phyloP scores from a whole-genome alignment of 2,113 vertebrate species.

The Galbula dea region DNA sequence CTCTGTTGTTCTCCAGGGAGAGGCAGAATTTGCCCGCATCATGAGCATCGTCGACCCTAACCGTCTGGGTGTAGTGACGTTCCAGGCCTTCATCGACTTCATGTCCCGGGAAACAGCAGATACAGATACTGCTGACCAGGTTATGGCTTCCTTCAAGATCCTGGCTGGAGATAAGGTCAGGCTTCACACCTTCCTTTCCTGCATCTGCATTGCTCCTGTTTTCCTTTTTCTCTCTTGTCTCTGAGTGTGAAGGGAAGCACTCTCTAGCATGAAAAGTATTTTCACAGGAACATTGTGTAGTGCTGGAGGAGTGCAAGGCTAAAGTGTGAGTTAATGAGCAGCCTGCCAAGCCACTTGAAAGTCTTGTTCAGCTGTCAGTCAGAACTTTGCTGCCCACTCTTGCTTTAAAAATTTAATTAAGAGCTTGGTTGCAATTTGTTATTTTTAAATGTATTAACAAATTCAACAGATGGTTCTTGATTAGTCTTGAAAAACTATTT shows the following conservation, averaged over 20 bases:
- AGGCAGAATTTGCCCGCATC: conserved; percentile 96
- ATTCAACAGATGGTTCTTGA: conserved; percentile 26
- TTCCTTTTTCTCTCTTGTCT: neutral
- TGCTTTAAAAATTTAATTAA: conserved; percentile 26
- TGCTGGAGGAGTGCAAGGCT: conserved; percentile 5
- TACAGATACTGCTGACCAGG: conserved; percentile 97
- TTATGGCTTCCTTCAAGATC: conserved; percentile 98
- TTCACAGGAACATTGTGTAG: neutral
- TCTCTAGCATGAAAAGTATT: neutral
- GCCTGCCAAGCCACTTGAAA: neutral
- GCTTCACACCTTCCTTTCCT: neutral
- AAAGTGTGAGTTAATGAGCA: neutral
- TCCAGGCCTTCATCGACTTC: conserved; percentile 98
- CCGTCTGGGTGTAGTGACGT: conserved; percentile 90
- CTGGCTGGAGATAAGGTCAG: conserved; percentile 96
- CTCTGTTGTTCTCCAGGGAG: conserved; percentile 80
- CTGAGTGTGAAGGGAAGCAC: neutral
- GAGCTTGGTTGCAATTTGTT: neutral
- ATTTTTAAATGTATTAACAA: neutral
- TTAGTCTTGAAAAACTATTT: conserved; percentile 13
- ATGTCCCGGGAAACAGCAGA: conserved; percentile 98
- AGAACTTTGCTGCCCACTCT: conserved; percentile 27
- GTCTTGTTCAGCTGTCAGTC: conserved; percentile 24
- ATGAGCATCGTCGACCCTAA: conserved; percentile 99
- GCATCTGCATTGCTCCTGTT: neutral